phyloP scores from a whole-genome alignment of 2,113 vertebrate genomes.

The Symphodus melops region DNA sequence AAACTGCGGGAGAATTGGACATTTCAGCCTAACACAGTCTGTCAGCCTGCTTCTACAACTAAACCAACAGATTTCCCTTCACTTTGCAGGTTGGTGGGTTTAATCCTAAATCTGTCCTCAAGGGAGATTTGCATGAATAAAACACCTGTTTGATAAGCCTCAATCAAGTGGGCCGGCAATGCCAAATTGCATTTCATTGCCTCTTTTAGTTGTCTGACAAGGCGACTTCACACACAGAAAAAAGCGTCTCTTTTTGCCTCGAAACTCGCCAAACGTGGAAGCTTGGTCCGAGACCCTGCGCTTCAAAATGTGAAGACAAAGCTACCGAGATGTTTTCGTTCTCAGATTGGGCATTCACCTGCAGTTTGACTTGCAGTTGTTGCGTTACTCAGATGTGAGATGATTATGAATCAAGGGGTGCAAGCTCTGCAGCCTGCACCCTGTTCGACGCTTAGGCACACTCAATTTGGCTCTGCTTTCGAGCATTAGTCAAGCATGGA shows the following conservation, averaged over 20 bases:
- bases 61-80: background rate
- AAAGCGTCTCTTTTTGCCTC: too few species aligned
- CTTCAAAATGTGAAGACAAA: too few species aligned
- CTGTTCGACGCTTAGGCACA: background rate
- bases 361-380: too few species aligned
- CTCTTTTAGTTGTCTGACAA: background rate
- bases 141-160: background rate
- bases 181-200: background rate
- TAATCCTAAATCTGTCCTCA: background rate
- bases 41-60: constrained; percentile 12
- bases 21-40: constrained; percentile 13
- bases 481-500: background rate
- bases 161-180: background rate
- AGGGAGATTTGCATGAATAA: background rate
- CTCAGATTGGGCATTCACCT: too few species aligned
- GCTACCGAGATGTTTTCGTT: too few species aligned
- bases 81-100: background rate
- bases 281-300: too few species aligned
- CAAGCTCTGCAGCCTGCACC: background rate
- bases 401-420: constrained; percentile 6
- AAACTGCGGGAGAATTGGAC: constrained; percentile 27
- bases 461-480: background rate
- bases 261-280: too few species aligned
- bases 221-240: too few species aligned
- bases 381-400: background rate